Conservation (phyloP, 2,888 invertebrate genomes). For the Eupithecia inturbata region DNA sequence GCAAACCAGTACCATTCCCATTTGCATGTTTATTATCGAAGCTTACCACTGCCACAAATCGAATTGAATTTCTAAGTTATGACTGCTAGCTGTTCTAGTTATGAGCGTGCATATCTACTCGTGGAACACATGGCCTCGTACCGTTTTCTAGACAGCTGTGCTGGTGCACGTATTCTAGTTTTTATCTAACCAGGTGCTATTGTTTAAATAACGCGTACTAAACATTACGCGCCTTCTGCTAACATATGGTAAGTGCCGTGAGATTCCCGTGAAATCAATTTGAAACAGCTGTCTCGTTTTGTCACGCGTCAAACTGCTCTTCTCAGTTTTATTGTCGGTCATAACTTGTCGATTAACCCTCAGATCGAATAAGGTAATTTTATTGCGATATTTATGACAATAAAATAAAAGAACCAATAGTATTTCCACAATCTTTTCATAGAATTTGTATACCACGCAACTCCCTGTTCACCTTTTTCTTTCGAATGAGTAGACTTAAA, state of each 20-base stretch:
- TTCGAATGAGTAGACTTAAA: background rate
- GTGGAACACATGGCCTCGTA: constrained; percentile 53
- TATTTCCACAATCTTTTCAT: background rate
- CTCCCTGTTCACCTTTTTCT: background rate
- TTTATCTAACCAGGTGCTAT: constrained; percentile 39
- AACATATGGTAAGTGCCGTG: constrained; percentile 49
- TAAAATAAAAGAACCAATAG: background rate
- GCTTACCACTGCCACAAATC: constrained; percentile 55
- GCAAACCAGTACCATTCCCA: constrained; percentile 55
- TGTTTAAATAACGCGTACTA: constrained; percentile 21
- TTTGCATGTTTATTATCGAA: constrained; percentile 70
- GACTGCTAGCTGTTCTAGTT: constrained; percentile 52
- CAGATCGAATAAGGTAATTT: constrained; percentile 3
- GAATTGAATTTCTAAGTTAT: constrained; percentile 55
- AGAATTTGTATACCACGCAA: background rate
- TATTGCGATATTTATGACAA: background rate
- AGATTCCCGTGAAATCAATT: constrained; percentile 51
- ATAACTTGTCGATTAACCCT: constrained; percentile 15
- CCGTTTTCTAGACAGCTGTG: constrained; percentile 55
- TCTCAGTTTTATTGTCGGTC: constrained; percentile 18
- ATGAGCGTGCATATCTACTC: constrained; percentile 44
- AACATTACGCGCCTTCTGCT: constrained; percentile 45
- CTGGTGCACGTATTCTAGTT: constrained; percentile 9
- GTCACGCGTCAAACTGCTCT: constrained; percentile 32
- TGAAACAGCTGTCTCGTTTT: constrained; percentile 49